Conservation (phyloP, 2,113 vertebrate species). For the Cyprinus carpio region DNA sequence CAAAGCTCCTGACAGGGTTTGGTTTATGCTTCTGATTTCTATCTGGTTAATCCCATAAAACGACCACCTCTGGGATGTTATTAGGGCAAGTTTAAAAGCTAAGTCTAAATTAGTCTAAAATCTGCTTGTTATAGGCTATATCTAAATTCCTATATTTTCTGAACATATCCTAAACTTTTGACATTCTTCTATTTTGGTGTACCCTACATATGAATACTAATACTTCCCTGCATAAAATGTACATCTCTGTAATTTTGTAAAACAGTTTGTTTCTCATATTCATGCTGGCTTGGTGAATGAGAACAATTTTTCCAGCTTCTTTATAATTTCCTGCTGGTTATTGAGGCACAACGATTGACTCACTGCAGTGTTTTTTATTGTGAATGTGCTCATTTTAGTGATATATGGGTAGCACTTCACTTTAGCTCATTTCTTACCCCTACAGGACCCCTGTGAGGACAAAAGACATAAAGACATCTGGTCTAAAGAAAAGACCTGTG, state of each 20-base stretch:
- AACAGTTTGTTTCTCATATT: neutral
- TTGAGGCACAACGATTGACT: conserved; percentile 26
- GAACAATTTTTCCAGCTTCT: conserved; percentile 9
- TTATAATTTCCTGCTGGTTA: conserved; percentile 28
- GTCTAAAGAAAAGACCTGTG: conserved; percentile 92
- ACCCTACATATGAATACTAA: neutral
- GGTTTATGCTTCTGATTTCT: conserved; percentile 17
- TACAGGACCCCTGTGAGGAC: conserved; percentile 89
- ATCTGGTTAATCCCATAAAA: conserved; percentile 10
- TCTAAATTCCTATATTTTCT: neutral
- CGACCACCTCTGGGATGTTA: neutral
- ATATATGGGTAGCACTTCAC: conserved; percentile 27
- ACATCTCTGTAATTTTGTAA: neutral
- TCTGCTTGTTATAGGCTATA: neutral
- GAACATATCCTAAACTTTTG: neutral
- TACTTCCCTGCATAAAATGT: neutral
- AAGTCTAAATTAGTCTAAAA: conserved; percentile 10
- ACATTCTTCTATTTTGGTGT: neutral
- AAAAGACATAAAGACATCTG: conserved; percentile 92
- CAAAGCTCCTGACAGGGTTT: neutral
- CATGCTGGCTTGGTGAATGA: conserved; percentile 30
- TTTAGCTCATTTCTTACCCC: neutral
- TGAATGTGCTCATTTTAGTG: conserved; percentile 20
- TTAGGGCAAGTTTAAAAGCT: conserved; percentile 18
- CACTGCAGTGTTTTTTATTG: neutral